Percentiles rank a stretch among this genome's conserved stretches.
phyloP scores from a whole-genome alignment of 2,113 vertebrate species.

The Lepus americanus region DNA sequence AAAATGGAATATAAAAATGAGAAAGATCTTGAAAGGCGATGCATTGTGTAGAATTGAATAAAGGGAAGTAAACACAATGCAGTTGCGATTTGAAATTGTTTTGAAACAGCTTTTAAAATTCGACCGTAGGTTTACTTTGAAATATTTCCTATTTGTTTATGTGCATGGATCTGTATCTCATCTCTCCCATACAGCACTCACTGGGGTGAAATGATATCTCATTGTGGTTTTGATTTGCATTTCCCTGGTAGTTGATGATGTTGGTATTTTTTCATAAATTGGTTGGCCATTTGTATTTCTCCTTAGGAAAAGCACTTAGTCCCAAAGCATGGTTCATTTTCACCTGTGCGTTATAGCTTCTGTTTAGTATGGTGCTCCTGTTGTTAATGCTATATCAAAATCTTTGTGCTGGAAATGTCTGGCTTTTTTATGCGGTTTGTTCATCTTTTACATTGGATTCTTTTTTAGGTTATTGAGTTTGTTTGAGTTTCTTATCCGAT shows the following conservation, averaged over 20 bases:
- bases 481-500: neutral
- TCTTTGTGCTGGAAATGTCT: neutral
- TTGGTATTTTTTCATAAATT: neutral
- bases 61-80: neutral
- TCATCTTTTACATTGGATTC: neutral
- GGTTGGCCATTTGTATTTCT: neutral
- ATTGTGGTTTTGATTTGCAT: neutral
- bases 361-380: too few species aligned
- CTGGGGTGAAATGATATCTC: neutral
- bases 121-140: neutral
- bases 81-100: slow-evolving; percentile 7
- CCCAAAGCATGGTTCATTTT: too few species aligned
- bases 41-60: neutral
- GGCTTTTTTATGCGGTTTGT: too few species aligned
- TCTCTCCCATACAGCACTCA: neutral
- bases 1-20: slow-evolving; percentile 24
- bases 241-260: neutral
- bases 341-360: too few species aligned
- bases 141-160: neutral
- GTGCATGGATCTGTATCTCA: neutral
- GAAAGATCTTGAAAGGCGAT: slow-evolving; percentile 9
- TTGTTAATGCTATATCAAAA: neutral
- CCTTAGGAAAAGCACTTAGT: neutral
- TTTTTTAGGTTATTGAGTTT: neutral
- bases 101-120: slow-evolving; percentile 32